Base-by-base conservation (phyloP, 2,797 vertebrate genomes). In the Linurgus olivaceus region DNA sequence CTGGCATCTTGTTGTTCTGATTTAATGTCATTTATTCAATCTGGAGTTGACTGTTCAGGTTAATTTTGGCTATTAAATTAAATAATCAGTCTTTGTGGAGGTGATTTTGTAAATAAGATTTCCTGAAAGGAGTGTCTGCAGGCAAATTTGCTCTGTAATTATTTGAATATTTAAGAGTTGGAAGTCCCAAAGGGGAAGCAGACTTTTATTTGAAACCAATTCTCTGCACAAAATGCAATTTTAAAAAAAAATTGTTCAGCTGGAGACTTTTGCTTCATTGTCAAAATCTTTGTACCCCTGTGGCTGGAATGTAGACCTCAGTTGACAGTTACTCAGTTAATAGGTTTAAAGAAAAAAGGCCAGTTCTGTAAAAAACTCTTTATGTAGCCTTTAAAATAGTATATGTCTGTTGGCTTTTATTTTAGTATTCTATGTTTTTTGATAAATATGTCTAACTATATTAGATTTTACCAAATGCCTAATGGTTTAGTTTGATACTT, bases 51-150 rank as follows among this genome's bases (percentile, higher is more conserved):
- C 74, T 75, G 40, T 95, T 94, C 59, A 31, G 96, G 61, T 58
- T 93, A 91, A 94, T 92, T 94, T 94, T 78, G 28, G 4, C 93
- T 97, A 95, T 93, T 82, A 93, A 89, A 88, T 84, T 86, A 95
- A 88, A 42, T 72, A 74, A 94, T 97, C 86, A 45, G 19, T 65
- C 90, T 82, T 94, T 33, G 40, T 92, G 67, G 82, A 93, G 57
- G 50, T 96, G 67, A 88, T 88, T 92, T 76, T 90, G 62, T 86
- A 86, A 83, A 76, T 92, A 88, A 88, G 54, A 74, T 89, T 96
- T 96, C 63, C 66, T 91, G 57, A 88, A 97, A 95, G 81, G 95
- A 88, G 76, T 95, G 40, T 92, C 88, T 94, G 17, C 78, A 93
- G 88, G 85, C 70, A 95, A 90, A 19, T 93, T 94, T 78, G 6